Percentiles rank a stretch among this genome's conserved stretches.
These are phyloP conservation scores for Pocota personata DNA, from an alignment of 2,888 invertebrate species.

Conservation along the genomic window DNA sequence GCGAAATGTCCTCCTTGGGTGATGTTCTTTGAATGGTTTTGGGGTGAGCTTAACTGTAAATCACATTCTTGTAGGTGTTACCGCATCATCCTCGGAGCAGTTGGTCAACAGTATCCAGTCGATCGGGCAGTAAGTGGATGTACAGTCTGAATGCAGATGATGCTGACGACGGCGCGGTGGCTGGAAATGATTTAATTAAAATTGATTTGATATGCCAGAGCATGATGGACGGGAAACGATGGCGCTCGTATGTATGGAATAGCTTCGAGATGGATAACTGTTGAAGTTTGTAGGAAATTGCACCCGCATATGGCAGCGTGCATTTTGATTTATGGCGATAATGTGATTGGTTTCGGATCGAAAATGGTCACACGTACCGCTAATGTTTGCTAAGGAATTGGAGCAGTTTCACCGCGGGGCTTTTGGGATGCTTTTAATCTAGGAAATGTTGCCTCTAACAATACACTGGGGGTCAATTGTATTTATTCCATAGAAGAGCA, in stretches of 20 bases:
- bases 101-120: conserved; percentile 62
- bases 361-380: conserved; percentile 67
- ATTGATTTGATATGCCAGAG: conserved; percentile 71
- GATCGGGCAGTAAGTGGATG: conserved; percentile 12
- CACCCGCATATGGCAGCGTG: conserved; percentile 69
- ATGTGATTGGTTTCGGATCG: conserved; percentile 61
- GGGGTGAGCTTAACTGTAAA: conserved; percentile 71
- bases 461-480: conserved; percentile 54
- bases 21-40: conserved; percentile 64
- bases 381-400: conserved; percentile 59
- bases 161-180: conserved; percentile 24
- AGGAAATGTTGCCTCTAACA: conserved; percentile 22
- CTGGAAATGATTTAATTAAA: conserved; percentile 72
- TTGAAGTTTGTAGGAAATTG: conserved; percentile 35
- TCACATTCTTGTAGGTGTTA: conserved; percentile 73
- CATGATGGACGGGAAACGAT: conserved; percentile 70
- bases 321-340: conserved; percentile 70
- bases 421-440: conserved; percentile 55
- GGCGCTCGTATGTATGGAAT: not conserved
- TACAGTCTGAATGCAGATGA: not conserved
- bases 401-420: conserved; percentile 27
- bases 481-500: not conserved
- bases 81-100: conserved; percentile 53
- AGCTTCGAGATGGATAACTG: conserved; percentile 21
- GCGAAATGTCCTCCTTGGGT: conserved; percentile 62